Evolutionary conservation across 2,888 invertebrate species (phyloP).

Genomic region (Octonoba sinensis): DNA sequence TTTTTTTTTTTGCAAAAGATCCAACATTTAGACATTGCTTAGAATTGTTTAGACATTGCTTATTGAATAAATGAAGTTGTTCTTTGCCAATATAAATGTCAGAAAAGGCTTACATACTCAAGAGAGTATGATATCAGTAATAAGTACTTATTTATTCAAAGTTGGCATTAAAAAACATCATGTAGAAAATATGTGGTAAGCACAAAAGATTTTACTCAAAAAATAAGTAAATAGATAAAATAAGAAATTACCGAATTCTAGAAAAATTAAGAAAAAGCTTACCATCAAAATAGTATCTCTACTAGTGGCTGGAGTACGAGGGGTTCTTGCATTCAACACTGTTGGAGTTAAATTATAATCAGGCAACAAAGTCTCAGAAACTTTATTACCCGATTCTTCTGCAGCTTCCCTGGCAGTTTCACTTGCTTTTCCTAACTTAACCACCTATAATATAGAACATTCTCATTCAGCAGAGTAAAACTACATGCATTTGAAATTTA

Average conservation of each 20-base stretch:
- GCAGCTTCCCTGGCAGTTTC: slow-evolving; percentile 80
- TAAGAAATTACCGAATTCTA: neutral
- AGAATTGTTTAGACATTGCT: too few species aligned
- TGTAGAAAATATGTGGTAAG: too few species aligned
- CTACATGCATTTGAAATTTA: neutral
- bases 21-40: too few species aligned
- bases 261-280: slow-evolving; percentile 9
- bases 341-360: slow-evolving; percentile 86
- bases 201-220: too few species aligned
- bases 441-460: slow-evolving; percentile 77
- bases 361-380: slow-evolving; percentile 88
- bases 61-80: too few species aligned
- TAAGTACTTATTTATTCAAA: too few species aligned
- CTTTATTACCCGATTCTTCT: slow-evolving; percentile 82
- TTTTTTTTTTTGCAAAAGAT: too few species aligned
- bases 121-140: too few species aligned
- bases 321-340: slow-evolving; percentile 75
- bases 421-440: slow-evolving; percentile 83
- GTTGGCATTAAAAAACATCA: too few species aligned
- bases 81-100: too few species aligned
- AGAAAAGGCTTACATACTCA: too few species aligned
- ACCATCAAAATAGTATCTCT: slow-evolving; percentile 80
- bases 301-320: slow-evolving; percentile 87
- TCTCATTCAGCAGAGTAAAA: neutral
- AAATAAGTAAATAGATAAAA: neutral